Evolutionary conservation across 2,888 invertebrate genomes (phyloP).

Genomic region (Andrena bicolor): DNA sequence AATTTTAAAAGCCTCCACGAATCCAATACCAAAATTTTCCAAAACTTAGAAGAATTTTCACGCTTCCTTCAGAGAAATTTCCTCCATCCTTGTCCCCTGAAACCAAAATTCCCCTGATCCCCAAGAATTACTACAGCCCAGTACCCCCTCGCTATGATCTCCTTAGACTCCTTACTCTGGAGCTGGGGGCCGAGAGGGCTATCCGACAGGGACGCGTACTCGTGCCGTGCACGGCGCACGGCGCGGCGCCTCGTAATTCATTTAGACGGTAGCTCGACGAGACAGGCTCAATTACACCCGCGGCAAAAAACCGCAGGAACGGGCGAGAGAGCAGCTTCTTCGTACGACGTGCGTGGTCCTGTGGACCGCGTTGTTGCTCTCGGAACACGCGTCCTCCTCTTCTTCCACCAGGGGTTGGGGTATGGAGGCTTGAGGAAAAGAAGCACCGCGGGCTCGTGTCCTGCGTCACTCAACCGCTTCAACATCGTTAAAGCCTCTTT

Average conservation of each 20-base stretch:
- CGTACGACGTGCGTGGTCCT: conserved; percentile 84
- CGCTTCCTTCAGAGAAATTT: no score
- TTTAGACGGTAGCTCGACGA: conserved; percentile 75
- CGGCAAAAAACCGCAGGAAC: conserved; percentile 73
- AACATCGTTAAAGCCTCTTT: conserved; percentile 62
- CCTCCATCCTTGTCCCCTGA: no score
- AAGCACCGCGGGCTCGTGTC: conserved; percentile 65
- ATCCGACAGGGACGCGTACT: not conserved
- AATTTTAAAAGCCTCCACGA: no score
- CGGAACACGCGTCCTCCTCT: conserved; percentile 46
- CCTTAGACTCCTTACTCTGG: no score
- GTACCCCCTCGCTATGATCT: no score
- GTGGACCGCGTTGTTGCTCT: conserved; percentile 36
- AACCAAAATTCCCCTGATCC: no score
- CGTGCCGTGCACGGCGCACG: conserved; percentile 54
- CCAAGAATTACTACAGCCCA: no score
- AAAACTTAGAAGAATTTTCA: no score
- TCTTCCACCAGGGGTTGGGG: conserved; percentile 22
- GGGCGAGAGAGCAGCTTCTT: conserved; percentile 74
- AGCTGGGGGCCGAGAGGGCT: not conserved
- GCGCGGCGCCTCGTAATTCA: conserved; percentile 80
- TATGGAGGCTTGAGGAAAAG: conserved; percentile 25
- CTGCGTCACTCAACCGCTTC: conserved; percentile 63
- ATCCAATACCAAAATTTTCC: no score
- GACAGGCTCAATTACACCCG: conserved; percentile 82